Base-by-base conservation (phyloP, 2,797 vertebrate species). In the Fistularia commersonii region DNA sequence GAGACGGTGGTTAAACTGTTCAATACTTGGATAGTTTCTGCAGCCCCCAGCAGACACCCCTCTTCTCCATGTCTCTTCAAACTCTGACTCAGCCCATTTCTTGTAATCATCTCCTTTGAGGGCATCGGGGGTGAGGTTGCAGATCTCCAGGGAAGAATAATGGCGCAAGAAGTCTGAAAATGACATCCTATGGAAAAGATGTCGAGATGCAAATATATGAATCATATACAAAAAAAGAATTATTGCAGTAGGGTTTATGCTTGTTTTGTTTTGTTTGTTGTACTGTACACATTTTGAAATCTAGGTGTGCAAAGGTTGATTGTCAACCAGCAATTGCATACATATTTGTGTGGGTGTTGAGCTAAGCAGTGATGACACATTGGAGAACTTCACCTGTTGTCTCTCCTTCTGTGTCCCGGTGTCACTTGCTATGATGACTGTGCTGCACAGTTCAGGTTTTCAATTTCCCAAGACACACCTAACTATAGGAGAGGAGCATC, bases 121-220 rank as follows among this genome's bases (percentile, higher is more conserved):
- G 0, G 81, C 76, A 6, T 89, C 86, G 1, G 88, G 83, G 3
- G 85, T 87, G 45, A 89, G 83, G 75, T 89, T 89, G 61, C 87
- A 90, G 64, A 89, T 87, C 70, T 90, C 88, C 34, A 89, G 65
- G 3, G 44, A 68, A 9, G 85, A 86, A 57, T 73, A 89, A 8
- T 87, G 54, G 1, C 41, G 61, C 13, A 79, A 51, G 43, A 89
- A 90, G 34, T 89, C 88, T 0, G 66, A 46, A 51, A 77, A 89
- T 1, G 85, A 77, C 85, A 89, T 87, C 88, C 88, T 89, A 56
- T 43, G 13, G 47, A 51, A 34, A 48, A 41, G 33, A 45, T 5
- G 56, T 14, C 5, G n/a, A 11, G 0, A 45, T 11, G 8, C 9
- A 6, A 15, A 32, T 7, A 42, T 6, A 49, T 5, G 1, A 46